Base-by-base conservation (phyloP, 2,797 vertebrate species). In the Hyperoplus lanceolatus region DNA sequence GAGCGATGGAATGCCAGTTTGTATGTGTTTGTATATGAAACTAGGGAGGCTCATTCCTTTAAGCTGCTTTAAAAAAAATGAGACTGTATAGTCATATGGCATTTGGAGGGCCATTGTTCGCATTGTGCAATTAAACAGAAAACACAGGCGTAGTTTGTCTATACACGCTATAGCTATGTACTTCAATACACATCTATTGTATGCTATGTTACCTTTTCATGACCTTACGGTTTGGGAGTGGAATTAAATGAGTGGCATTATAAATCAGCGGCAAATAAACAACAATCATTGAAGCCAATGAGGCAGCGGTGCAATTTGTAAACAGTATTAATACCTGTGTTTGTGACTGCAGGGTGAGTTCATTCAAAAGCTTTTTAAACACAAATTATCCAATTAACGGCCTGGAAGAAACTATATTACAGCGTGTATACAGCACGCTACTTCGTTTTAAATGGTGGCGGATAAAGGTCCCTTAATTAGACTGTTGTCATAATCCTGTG, bases 11-110 rank as follows among this genome's bases (percentile, higher is more conserved):
- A 83, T 57, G 74, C 48, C 61, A 63, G 63, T 85, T 76, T 85
- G 56, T 73, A 14, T 73, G 72, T 62, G 63, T 85, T 76, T 85
- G 58, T 73, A 14, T 73, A 70, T 82, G 80, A 79, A 85, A 83
- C 66, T 53, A 4, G 3, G 29, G 10, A 69, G 43, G 58, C 12
- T 86, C 39, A 42, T 76, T 73, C 80, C 29, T 29, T 70, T 51
- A 38, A 42, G 39, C 49, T 13, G 55, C 68, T 76, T 77, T 73
- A 59, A 61, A 72, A 29, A 29, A 29, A 59, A 70, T 1, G 8
- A 49, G 46, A 29, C 57, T 12, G 16, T 13, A 29, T 29, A 55
- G 45, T 64, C 48, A 50, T 59, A 58, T n/a, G 79, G 58, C 69
- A 45, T 84, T 79, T 77, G 56, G 11, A 64, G 41, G 29, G 1